A percentile compares a stretch with the other conserved stretches of the same genome.
These are phyloP conservation scores for Poecilia latipinna DNA, from an alignment of 2,113 vertebrate species.

Conservation along the genomic window DNA sequence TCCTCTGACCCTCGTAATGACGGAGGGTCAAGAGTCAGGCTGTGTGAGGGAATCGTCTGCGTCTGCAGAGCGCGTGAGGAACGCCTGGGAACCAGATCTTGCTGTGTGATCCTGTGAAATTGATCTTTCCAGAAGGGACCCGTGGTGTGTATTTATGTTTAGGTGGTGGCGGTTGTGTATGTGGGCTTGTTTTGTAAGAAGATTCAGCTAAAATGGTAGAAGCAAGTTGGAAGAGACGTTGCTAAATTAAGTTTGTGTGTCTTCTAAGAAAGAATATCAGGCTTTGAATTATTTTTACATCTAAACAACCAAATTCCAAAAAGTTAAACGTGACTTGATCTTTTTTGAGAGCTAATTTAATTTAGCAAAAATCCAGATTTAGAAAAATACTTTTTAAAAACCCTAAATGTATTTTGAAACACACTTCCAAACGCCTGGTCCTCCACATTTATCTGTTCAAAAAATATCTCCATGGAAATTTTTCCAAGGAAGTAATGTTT, in stretches of 20 bases:
- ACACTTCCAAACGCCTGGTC: no score
- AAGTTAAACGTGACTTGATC: no score
- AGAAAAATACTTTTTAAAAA: no score
- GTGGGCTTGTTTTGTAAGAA: neutral
- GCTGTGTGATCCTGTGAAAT: slow-evolving; percentile 78
- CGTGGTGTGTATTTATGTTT: slow-evolving; percentile 67
- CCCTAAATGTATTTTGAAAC: no score
- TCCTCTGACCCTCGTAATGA: slow-evolving; percentile 78
- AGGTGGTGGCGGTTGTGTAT: slow-evolving; percentile 43
- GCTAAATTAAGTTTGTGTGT: neutral
- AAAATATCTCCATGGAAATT: neutral
- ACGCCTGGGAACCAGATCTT: slow-evolving; percentile 75
- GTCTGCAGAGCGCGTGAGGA: slow-evolving; percentile 69
- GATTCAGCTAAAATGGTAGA: neutral
- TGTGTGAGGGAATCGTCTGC: slow-evolving; percentile 64
- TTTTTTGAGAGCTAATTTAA: no score
- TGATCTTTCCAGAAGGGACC: slow-evolving; percentile 67
- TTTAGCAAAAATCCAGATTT: no score
- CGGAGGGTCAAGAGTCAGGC: slow-evolving; percentile 75
- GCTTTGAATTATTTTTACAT: no score
- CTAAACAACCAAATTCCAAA: no score
- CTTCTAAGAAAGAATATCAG: neutral
- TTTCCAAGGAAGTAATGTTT: neutral
- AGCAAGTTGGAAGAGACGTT: neutral
- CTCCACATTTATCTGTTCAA: neutral